These are phyloP conservation scores for Eucera pruinosa DNA, from an alignment of 2,888 invertebrate genomes.

Conservation along the genomic window DNA sequence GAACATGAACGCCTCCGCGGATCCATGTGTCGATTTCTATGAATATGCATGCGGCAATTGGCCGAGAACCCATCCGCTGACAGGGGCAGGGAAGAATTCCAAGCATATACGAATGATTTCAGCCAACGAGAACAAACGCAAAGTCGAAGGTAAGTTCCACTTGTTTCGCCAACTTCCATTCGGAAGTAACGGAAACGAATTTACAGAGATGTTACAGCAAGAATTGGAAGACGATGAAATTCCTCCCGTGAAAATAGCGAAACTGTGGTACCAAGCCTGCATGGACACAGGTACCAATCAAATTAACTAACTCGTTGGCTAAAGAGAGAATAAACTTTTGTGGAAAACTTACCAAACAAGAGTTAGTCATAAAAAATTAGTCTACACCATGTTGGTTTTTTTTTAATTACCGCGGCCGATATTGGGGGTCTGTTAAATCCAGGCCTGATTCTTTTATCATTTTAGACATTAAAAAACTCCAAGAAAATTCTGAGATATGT, in stretches of 20 bases:
- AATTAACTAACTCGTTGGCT: not conserved
- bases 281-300: conserved; percentile 52
- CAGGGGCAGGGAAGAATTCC: conserved; percentile 2
- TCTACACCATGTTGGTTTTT: no score
- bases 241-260: conserved; percentile 52
- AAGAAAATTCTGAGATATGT: no score
- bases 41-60: conserved; percentile 47
- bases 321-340: no score
- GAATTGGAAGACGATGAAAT: conserved; percentile 35
- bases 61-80: conserved; percentile 18
- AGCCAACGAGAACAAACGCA: conserved; percentile 13
- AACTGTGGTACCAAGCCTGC: conserved; percentile 62
- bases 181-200: not conserved
- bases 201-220: conserved; percentile 18
- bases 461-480: no score
- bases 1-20: conserved; percentile 27
- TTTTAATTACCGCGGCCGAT: no score
- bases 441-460: no score
- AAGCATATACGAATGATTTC: conserved; percentile 13
- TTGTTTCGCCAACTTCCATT: not conserved
- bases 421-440: no score
- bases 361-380: no score
- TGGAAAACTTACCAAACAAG: no score
- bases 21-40: conserved; percentile 45
- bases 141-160: conserved; percentile 15